Percentiles rank a stretch among this genome's conserved stretches.
Evolutionary conservation across 2,888 invertebrate genomes (phyloP).

Genomic region (Idaea aversata): DNA sequence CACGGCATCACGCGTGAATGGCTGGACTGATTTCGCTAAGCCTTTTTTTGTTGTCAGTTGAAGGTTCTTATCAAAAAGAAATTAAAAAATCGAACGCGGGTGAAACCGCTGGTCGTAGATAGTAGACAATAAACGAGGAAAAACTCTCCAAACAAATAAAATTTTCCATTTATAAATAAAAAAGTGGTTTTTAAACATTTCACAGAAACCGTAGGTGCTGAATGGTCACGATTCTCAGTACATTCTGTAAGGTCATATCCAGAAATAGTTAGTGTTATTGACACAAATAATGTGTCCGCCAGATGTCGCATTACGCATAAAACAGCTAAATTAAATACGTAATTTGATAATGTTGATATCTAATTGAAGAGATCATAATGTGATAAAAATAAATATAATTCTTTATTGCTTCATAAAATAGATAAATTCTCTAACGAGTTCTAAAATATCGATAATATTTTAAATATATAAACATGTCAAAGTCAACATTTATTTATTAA

Average conservation of each 20-base stretch:
- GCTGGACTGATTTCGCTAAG: no score
- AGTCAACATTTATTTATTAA: no score
- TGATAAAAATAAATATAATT: background rate
- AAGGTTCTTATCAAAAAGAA: no score
- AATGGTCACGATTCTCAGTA: background rate
- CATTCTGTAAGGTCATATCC: background rate
- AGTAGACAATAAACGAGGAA: background rate
- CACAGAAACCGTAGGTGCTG: background rate
- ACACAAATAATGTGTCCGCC: slow-evolving; percentile 15
- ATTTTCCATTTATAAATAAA: background rate
- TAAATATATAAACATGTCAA: no score
- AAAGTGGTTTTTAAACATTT: background rate
- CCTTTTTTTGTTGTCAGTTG: no score
- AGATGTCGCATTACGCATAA: slow-evolving; percentile 17
- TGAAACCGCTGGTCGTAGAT: background rate
- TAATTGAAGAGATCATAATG: background rate
- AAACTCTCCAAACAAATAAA: background rate
- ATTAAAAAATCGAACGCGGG: no score
- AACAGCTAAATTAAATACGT: background rate
- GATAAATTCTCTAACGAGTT: no score
- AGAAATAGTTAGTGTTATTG: background rate
- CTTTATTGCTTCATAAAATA: no score
- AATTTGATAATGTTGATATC: background rate
- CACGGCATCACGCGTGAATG: no score
- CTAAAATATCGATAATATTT: no score